Base-by-base conservation (phyloP, 2,113 vertebrate species). In the Ammodytes dubius region DNA sequence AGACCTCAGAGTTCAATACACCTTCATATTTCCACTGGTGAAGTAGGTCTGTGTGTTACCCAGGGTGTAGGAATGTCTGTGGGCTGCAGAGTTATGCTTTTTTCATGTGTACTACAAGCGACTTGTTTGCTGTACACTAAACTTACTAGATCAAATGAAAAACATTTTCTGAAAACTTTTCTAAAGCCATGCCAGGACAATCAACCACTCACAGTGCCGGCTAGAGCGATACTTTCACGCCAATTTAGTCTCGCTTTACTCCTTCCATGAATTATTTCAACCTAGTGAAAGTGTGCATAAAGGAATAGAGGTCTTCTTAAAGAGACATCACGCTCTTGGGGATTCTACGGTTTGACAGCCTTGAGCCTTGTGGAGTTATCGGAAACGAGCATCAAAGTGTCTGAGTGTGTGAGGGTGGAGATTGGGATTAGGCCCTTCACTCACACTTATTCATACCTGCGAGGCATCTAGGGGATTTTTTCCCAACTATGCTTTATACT, bases 361-460 rank as follows among this genome's bases (percentile, higher is more conserved):
- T 50, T 67, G 59, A 74, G 35, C 73, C 39, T 52, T 61, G 42
- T 64, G 69, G 77, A 83, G 47, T 70, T 76, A 83, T 83, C 43
- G 3, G 56, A 65, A 83, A 81, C 7, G 61, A 77, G 81, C 79
- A 80, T 88, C 80, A 83, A 80, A 80, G 76, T 70, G 58, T 77
- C 49, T 45, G 63, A 77, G 63, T 54, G 57, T 54, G 76, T 56
- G 68, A 79, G n/a, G 83, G 68, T 12, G 39, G 79, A 80, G 58
- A 63, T 39, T 74, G 50, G 73, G 59, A 86, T 88, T 83, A 77
- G 64, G 70, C 43, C 54, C 65, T 69, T 76, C 80, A 79, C 63
- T 86, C 64, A 78, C 69, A 39, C 43, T 67, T 73, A 80, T 70
- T 82, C 83, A 70, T 74, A 80, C 64, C 69, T 77, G 54, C 13